Base-by-base conservation (phyloP, 2,888 invertebrate genomes). In the Helicoverpa assulta region DNA sequence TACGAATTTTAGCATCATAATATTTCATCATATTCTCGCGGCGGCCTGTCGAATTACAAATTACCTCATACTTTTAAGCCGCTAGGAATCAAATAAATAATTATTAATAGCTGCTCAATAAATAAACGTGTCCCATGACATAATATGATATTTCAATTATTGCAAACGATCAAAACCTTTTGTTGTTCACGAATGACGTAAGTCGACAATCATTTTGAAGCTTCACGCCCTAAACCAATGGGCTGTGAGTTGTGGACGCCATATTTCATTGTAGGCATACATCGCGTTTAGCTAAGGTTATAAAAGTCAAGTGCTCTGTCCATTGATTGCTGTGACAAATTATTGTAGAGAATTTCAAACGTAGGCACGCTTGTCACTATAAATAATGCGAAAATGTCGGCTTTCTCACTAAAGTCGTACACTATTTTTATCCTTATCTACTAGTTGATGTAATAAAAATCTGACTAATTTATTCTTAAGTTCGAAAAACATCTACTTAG, bases 181-280 rank as follows among this genome's bases (percentile, higher is more conserved):
- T 73, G 74, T 73, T 55, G 54, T 54, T 62, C n/a, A 37, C 16
- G 40, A 40, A 76, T 77, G 76, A 77, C 80, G 76, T 59, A 77
- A 80, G 29, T 12, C 56, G n/a, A 56, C 62, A 75, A 63, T 57
- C 8, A 60, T 66, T 70, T 52, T 55, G 57, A 75, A 75, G 59
- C 51, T 50, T 55, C 50, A 53, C 69, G 54, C 75, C 76, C 47
- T 51, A 40, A 21, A 59, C 26, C n/a, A 54, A 69, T 59, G 62
- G 52, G 26, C 50, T 56, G 51, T 54, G 43, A 58, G 74, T 62
- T 65, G 58, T 54, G 29, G 21, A 14, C 65, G 29, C 55, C 50
- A 69, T 56, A 60, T 37, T 74, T 54, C 61, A 69, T 16, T 51
- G 58, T 51, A 53, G 51, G 60, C 70, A 57, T 12, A 71, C 56